A percentile compares a stretch with the other conserved stretches of the same genome.
These are phyloP conservation scores for Ophiothrix spiculata DNA, from an alignment of 35 echinoderm and acorn worm species.

Conservation along the genomic window DNA sequence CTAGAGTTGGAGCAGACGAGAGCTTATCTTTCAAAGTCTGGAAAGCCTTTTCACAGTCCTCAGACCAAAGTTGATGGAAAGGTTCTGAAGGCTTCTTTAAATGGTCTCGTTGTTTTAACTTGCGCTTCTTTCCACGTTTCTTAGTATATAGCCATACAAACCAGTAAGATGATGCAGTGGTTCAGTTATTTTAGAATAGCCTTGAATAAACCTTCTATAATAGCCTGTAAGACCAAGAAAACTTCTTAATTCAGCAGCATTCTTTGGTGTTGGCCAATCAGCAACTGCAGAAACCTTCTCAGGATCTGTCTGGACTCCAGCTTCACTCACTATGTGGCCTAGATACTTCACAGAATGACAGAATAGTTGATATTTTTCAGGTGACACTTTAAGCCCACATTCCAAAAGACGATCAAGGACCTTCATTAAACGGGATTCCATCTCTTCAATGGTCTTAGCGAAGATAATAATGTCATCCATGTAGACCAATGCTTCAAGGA, in stretches of 20 bases:
- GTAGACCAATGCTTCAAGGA: conserved; percentile 32
- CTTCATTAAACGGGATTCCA: conserved; percentile 27
- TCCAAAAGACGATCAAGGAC: conserved; percentile 33
- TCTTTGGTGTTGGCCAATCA: conserved; percentile 16
- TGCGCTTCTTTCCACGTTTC: neutral
- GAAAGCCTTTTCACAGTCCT: conserved; percentile 44
- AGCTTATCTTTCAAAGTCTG: conserved; percentile 21
- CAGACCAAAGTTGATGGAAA: conserved; percentile 14
- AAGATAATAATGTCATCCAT: conserved; percentile 52
- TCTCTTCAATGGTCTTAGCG: conserved; percentile 27
- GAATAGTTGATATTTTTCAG: conserved; percentile 51
- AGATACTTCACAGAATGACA: conserved; percentile 55
- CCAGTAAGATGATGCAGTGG: conserved; percentile 19
- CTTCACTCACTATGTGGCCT: conserved; percentile 47
- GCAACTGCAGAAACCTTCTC: neutral
- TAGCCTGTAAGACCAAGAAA: conserved; percentile 31
- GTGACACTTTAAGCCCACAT: conserved; percentile 46
- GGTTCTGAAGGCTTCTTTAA: conserved; percentile 1
- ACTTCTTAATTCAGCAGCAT: neutral
- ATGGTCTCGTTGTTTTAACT: neutral
- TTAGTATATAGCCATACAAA: neutral
- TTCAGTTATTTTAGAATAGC: conserved; percentile 18
- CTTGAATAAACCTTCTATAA: conserved; percentile 21
- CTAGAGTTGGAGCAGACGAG: conserved; percentile 42
- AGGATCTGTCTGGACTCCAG: conserved; percentile 29